phyloP scores from a whole-genome alignment of 2,113 vertebrate genomes.

The Cochlearius cochlearius region DNA sequence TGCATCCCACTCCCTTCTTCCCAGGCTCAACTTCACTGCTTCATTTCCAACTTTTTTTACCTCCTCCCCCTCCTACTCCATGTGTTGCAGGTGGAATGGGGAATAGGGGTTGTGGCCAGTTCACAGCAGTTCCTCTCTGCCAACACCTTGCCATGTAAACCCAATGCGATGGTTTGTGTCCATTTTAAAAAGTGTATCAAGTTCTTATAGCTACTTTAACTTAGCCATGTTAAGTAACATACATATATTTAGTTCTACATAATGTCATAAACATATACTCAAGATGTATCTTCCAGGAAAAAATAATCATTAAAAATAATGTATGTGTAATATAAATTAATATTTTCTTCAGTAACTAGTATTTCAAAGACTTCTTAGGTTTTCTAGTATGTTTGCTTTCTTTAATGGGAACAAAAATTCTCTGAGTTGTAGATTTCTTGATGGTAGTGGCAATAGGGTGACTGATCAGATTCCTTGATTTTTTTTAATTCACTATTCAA shows the following conservation, averaged over 20 bases:
- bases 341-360: background rate
- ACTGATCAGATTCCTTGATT: background rate
- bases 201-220: background rate
- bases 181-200: background rate
- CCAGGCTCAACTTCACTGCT: background rate
- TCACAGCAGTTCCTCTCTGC: background rate
- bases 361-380: background rate
- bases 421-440: background rate
- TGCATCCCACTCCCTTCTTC: background rate
- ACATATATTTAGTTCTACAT: background rate
- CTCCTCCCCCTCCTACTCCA: background rate
- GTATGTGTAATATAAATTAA: background rate
- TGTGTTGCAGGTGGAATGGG: background rate
- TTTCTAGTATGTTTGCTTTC: background rate
- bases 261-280: background rate
- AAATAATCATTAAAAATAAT: background rate
- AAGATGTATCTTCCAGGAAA: background rate
- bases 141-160: background rate
- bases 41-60: background rate
- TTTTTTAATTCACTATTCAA: background rate
- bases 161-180: background rate
- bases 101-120: background rate
- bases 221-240: background rate
- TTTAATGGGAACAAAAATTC: background rate
- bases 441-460: background rate